Base-by-base conservation (phyloP, 2,113 vertebrate genomes). In the Ciconia stormi region DNA sequence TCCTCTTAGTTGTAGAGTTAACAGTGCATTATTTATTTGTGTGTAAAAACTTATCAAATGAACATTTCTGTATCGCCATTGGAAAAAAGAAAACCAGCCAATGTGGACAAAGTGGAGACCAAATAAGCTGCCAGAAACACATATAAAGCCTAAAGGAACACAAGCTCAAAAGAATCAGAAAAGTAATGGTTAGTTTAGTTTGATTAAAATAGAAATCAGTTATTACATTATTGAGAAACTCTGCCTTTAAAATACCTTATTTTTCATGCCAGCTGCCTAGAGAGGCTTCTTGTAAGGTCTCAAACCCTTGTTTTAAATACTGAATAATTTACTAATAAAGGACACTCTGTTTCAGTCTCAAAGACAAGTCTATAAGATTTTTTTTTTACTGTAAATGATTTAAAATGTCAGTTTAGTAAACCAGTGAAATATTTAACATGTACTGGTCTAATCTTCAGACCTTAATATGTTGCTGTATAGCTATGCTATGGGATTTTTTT, bases 11-110 rank as follows among this genome's bases (percentile, higher is more conserved):
- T 97, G 89, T 97, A 97, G 97, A 97, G 91, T 97, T 98, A 97
- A 97, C 97, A 97, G 97, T 97, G 97, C 97, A 74, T 98, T 98
- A 98, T 98, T 98, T 98, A 98, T 98, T 98, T 98, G 98, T 98
- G 97, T 98, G 97, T 98, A 98, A 97, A 97, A 96, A 94, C 94
- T 97, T 97, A 97, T 95, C 96, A 97, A 93, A 97, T 74, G 97
- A 98, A 98, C 96, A 40, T 98, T 98, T 97, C 95, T 7, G 1
- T 94, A 92, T 97, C 78, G 25, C 94, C 98, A 96, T 98, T 91
- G 97, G 97, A 94, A 97, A 95, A 97, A 89, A 36, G 93, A 82
- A 97, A 92, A 87, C 81, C 73, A 86, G 52, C 77, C 97, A 94
- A 77, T 97, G 96, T 97, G 97, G 98, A 97, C 82, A 97, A 97